Evolutionary conservation across 2,888 invertebrate genomes (phyloP).

Genomic region (Dicyrtoma fusca): DNA sequence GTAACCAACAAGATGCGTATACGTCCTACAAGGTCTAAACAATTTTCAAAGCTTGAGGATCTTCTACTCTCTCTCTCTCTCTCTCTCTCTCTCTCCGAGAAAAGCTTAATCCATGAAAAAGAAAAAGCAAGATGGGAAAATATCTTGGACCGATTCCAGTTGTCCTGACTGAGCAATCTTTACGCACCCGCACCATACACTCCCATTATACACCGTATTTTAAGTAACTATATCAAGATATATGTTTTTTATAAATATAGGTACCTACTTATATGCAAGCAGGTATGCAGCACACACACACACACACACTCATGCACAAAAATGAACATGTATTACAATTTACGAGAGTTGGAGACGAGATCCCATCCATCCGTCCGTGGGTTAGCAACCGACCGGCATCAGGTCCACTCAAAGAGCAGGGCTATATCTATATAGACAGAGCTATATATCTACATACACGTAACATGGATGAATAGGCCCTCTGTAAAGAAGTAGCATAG

Average conservation of each 20-base stretch:
- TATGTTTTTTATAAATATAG: no score
- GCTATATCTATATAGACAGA: no score
- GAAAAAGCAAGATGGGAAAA: slow-evolving; percentile 33
- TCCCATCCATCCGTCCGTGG: slow-evolving; percentile 9
- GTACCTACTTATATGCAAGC: no score
- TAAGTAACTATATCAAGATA: no score
- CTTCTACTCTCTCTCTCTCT: no score
- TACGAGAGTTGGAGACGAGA: no score
- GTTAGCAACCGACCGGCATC: slow-evolving; percentile 40
- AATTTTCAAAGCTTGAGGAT: slow-evolving; percentile 2
- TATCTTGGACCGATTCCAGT: slow-evolving; percentile 41
- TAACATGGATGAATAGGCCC: no score
- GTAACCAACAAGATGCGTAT: no score
- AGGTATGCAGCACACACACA: not conserved
- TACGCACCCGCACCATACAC: not conserved
- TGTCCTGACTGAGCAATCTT: slow-evolving; percentile 8
- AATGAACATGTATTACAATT: not conserved
- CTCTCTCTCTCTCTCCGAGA: slow-evolving; percentile 11
- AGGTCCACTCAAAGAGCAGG: slow-evolving; percentile 46
- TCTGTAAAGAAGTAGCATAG: no score
- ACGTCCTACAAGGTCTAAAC: no score
- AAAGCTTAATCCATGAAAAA: slow-evolving; percentile 6
- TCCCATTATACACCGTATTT: not conserved
- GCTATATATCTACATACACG: no score
- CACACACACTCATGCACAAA: not conserved